Percentiles rank a stretch among this genome's conserved stretches.
These are phyloP conservation scores for Bradynema listronoti DNA, from an alignment of 1,140 invertebrate species.

Conservation along the genomic window DNA sequence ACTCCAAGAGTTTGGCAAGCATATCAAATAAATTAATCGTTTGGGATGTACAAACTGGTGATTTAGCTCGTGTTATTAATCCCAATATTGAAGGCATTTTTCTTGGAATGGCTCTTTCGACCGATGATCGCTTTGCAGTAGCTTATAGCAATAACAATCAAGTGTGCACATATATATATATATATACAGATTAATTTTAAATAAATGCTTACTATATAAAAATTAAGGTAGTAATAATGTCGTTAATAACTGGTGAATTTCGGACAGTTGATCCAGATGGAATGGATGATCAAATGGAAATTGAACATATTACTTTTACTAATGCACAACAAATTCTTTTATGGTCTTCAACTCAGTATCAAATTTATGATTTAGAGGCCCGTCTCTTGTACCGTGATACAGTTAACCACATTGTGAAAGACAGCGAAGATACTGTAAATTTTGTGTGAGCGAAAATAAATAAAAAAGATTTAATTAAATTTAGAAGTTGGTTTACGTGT, in stretches of 20 bases:
- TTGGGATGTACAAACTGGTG: conserved; percentile 88
- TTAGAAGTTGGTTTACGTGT: too few species aligned
- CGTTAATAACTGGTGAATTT: conserved; percentile 67
- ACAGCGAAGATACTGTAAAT: too few species aligned
- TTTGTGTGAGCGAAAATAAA: too few species aligned
- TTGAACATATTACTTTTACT: conserved; percentile 37
- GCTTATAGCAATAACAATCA: conserved; percentile 91
- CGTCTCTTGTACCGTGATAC: conserved; percentile 34
- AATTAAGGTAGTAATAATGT: conserved; percentile 66
- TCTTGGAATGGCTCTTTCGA: conserved; percentile 83
- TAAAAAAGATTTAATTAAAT: too few species aligned
- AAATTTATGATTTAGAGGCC: conserved; percentile 42
- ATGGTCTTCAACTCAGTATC: conserved; percentile 42
- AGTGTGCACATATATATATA: conserved; percentile 69
- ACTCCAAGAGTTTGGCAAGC: conserved; percentile 85
- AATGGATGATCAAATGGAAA: conserved; percentile 46
- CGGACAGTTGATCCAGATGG: conserved; percentile 35
- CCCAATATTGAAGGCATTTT: conserved; percentile 79
- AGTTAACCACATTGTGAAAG: conserved; percentile 23
- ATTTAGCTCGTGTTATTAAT: conserved; percentile 74
- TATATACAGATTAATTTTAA: conserved; percentile 59
- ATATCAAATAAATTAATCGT: conserved; percentile 94
- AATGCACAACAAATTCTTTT: conserved; percentile 27
- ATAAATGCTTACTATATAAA: conserved; percentile 45
- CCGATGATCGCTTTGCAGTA: conserved; percentile 90